These are phyloP conservation scores for Gobionotothen gibberifrons DNA, from an alignment of 2,797 vertebrate species.

Conservation along the genomic window DNA sequence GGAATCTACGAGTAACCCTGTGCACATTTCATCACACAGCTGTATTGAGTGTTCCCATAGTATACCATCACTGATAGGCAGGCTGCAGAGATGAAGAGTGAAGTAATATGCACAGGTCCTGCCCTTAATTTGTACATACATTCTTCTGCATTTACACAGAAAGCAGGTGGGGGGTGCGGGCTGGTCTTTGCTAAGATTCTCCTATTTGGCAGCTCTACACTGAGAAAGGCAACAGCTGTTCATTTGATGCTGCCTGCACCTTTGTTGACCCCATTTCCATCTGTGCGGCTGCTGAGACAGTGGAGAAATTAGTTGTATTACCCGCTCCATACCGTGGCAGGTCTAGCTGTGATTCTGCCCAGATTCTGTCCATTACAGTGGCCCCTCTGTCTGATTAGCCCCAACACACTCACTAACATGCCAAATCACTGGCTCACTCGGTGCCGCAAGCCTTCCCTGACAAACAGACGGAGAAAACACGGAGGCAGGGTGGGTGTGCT, in stretches of 20 bases:
- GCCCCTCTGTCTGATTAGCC: slow-evolving; percentile 97
- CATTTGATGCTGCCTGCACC: slow-evolving; percentile 92
- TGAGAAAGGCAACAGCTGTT: slow-evolving; percentile 92
- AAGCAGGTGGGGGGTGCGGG: slow-evolving; percentile 41
- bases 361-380: slow-evolving; percentile 99
- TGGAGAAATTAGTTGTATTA: slow-evolving; percentile 99
- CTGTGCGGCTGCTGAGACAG: slow-evolving; percentile 89
- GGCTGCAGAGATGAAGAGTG: slow-evolving; percentile 73
- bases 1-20: slow-evolving; percentile 74
- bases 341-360: slow-evolving; percentile 98
- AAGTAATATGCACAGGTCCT: slow-evolving; percentile 84
- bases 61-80: slow-evolving; percentile 64
- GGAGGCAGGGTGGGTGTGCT: slow-evolving; percentile 41
- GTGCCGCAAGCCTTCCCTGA: slow-evolving; percentile 84
- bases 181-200: slow-evolving; percentile 64
- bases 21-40: slow-evolving; percentile 80
- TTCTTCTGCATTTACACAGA: slow-evolving; percentile 82
- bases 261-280: slow-evolving; percentile 94
- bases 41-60: slow-evolving; percentile 73
- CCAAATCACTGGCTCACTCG: slow-evolving; percentile 97
- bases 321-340: slow-evolving; percentile 87
- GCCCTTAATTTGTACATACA: slow-evolving; percentile 87
- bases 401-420: slow-evolving; percentile 99
- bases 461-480: slow-evolving; percentile 57
- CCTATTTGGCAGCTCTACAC: slow-evolving; percentile 84